A percentile compares a stretch with the other conserved stretches of the same genome.
Conservation (phyloP, 2,797 vertebrate species). For the Pseudomugil tenellus region DNA sequence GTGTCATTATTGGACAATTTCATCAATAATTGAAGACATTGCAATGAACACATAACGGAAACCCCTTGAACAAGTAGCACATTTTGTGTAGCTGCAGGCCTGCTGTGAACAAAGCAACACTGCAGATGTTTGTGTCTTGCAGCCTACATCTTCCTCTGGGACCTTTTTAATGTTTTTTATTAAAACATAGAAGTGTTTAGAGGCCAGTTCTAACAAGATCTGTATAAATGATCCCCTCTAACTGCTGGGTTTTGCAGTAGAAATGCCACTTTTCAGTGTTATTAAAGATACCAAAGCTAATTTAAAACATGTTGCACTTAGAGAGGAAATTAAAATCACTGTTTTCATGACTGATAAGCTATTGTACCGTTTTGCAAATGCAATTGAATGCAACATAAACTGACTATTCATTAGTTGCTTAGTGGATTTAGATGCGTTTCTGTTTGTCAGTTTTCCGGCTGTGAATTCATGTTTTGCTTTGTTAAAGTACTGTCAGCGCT, state of each 20-base stretch:
- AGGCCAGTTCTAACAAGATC: slow-evolving; percentile 1
- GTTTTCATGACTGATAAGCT: background rate
- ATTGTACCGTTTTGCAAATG: background rate
- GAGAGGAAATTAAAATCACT: background rate
- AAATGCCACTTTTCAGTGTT: background rate
- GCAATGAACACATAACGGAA: slow-evolving; percentile 1
- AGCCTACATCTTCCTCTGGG: slow-evolving; percentile 18
- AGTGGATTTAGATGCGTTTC: background rate
- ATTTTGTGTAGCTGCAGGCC: slow-evolving; percentile 11
- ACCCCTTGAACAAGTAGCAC: slow-evolving; percentile 13
- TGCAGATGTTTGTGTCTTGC: slow-evolving; percentile 5
- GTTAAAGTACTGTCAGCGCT: background rate
- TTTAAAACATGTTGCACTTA: background rate
- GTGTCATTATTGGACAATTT: slow-evolving; percentile 17
- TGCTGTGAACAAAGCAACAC: slow-evolving; percentile 9
- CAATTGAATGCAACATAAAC: background rate
- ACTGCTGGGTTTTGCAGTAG: background rate
- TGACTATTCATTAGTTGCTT: background rate
- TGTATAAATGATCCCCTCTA: background rate
- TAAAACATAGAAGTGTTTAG: background rate
- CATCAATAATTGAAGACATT: slow-evolving; percentile 48
- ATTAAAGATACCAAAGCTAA: background rate
- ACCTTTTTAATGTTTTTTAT: slow-evolving; percentile 16
- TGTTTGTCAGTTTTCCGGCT: background rate
- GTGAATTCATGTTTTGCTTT: background rate